These are phyloP conservation scores for sheep (Ovis aries) DNA, from an alignment of 2,113 vertebrate species.

Conservation along the genomic window ARS-UI_Ramb_v3.0 NC_056055.1:8858001-8858500, in stretches of 20 bases:
- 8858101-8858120: neutral
- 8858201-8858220: neutral
- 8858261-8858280: neutral
- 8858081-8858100: neutral
- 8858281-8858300: neutral
- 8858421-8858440: slow-evolving; percentile 9
- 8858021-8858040: neutral
- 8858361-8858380: neutral
- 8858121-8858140: neutral
- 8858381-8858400: neutral
- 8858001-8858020: neutral
- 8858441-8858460: neutral
- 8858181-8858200: neutral
- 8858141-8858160: neutral
- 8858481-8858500: neutral
- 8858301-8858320: neutral
- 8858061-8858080: neutral
- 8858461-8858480: neutral
- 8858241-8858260: neutral
- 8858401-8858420: neutral
- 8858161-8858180: neutral
- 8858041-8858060: neutral
- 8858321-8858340: neutral
- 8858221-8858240: neutral
- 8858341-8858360: neutral